Evolutionary conservation across 1,140 invertebrate species (phyloP).

Genomic region (Drosophila kepulauana): DNA sequence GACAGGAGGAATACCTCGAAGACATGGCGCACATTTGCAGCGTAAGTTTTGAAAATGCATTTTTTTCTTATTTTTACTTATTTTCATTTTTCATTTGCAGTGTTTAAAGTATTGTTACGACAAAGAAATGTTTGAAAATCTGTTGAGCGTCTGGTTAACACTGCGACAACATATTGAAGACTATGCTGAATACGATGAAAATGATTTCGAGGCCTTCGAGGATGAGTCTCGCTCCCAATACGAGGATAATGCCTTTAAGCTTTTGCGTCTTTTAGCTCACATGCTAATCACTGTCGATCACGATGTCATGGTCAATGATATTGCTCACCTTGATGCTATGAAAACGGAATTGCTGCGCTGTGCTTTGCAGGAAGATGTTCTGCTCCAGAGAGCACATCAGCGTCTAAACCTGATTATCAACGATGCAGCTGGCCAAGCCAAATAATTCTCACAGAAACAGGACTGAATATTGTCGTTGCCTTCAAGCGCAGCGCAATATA

Average conservation of each 20-base stretch:
- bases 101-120: conserved; percentile 68
- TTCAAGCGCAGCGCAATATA: conserved; percentile 58
- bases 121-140: conserved; percentile 51
- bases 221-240: conserved; percentile 67
- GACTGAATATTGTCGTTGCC: conserved; percentile 75
- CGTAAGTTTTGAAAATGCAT: conserved; percentile 29
- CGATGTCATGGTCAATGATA: conserved; percentile 27
- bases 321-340: conserved; percentile 46
- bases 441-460: conserved; percentile 54
- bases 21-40: conserved; percentile 78
- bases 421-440: conserved; percentile 69
- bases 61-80: not conserved
- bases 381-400: conserved; percentile 64
- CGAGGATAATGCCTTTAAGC: conserved; percentile 64
- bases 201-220: conserved; percentile 66
- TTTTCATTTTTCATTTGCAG: conserved; percentile 14
- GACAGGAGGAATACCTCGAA: conserved; percentile 73
- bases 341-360: conserved; percentile 49
- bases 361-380: conserved; percentile 57
- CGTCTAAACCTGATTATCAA: conserved; percentile 43
- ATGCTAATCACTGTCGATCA: conserved; percentile 53
- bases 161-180: conserved; percentile 60
- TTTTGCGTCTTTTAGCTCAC: conserved; percentile 57
- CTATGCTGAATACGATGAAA: conserved; percentile 54
- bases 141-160: conserved; percentile 50